Percentiles rank a stretch among this genome's conserved stretches.
phyloP scores from a whole-genome alignment of 2,797 vertebrate genomes.

The Sebastes variabilis region DNA sequence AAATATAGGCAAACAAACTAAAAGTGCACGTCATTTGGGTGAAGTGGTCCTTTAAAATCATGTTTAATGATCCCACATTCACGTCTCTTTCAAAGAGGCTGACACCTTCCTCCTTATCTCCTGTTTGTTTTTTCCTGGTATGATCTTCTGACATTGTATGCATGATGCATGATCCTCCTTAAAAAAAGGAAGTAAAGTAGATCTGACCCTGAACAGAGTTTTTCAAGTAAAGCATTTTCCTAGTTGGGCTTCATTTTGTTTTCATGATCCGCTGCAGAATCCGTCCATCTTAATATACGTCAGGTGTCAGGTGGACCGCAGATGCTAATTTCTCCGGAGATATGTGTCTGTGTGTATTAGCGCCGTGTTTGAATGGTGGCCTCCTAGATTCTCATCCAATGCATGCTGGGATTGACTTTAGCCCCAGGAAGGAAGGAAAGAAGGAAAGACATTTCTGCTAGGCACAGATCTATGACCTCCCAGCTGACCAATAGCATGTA shows the following conservation, averaged over 20 bases:
- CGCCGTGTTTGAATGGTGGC: conserved; percentile 1
- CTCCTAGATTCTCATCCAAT: not conserved
- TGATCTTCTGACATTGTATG: too few species aligned
- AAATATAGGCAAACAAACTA: not conserved
- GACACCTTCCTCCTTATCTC: too few species aligned
- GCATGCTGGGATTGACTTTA: not conserved
- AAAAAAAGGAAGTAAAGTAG: too few species aligned
- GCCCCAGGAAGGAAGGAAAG: not conserved
- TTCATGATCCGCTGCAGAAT: conserved; percentile 2
- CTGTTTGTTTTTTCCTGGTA: too few species aligned
- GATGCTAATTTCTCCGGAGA: conserved; percentile 16
- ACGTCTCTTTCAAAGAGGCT: too few species aligned
- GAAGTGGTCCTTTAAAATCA: not conserved
- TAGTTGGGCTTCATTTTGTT: not conserved
- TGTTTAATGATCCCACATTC: not conserved
- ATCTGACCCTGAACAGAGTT: too few species aligned
- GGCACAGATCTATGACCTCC: conserved; percentile 1
- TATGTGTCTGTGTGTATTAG: conserved; percentile 1
- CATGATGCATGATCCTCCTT: too few species aligned
- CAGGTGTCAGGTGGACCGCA: not conserved
- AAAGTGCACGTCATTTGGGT: not conserved
- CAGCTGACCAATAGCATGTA: conserved; percentile 38
- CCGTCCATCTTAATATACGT: not conserved
- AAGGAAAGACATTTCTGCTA: not conserved
- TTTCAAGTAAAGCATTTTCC: too few species aligned